Percentiles rank a stretch among this genome's conserved stretches.
phyloP scores from a whole-genome alignment of 2,888 invertebrate genomes.

The Pyrrhosoma nymphula region DNA sequence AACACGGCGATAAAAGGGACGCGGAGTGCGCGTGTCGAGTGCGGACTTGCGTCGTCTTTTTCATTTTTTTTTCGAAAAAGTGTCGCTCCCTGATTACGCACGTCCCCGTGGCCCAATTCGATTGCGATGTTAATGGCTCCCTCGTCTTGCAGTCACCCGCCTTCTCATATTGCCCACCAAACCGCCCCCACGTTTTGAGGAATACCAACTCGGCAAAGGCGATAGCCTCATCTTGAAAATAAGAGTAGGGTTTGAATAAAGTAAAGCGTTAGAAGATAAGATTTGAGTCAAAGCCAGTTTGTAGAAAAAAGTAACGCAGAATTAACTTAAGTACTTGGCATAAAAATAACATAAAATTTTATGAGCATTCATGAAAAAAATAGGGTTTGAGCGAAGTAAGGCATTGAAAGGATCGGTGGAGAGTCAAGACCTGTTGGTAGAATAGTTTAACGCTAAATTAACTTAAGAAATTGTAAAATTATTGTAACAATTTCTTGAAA shows the following conservation, averaged over 20 bases:
- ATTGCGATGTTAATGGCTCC: not conserved
- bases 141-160: not conserved
- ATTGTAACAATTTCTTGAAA: too few species aligned
- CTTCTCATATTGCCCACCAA: not conserved
- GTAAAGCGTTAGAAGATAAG: not conserved
- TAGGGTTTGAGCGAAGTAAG: too few species aligned
- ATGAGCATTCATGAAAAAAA: too few species aligned
- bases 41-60: not conserved
- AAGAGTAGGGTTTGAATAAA: not conserved
- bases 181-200: not conserved
- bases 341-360: too few species aligned
- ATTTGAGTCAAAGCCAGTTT: not conserved
- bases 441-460: too few species aligned
- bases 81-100: conserved; percentile 21
- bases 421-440: too few species aligned
- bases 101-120: conserved; percentile 8
- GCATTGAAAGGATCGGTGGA: too few species aligned
- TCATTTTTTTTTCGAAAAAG: not conserved
- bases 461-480: too few species aligned
- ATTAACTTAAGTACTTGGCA: too few species aligned
- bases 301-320: too few species aligned
- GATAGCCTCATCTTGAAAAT: not conserved
- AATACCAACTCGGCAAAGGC: not conserved
- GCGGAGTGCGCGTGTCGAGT: not conserved
- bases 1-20: conserved; percentile 3